These are phyloP conservation scores for Meghimatium bilineatum DNA, from an alignment of 2,888 invertebrate genomes.

Conservation along the genomic window DNA sequence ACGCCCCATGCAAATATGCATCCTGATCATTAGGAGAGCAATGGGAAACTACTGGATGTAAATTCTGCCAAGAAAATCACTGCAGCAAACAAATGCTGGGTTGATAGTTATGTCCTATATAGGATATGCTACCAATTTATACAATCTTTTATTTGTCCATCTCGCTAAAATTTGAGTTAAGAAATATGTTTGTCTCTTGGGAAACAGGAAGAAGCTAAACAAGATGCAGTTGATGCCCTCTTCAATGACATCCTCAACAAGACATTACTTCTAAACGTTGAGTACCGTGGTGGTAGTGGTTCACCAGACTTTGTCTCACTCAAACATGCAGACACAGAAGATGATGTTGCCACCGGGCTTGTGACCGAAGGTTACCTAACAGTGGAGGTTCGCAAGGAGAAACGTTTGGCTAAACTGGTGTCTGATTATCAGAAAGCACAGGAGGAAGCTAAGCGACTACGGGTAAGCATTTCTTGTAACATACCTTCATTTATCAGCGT, in stretches of 20 bases:
- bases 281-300: conserved; percentile 81
- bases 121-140: no score
- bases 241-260: conserved; percentile 84
- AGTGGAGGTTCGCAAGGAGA: conserved; percentile 87
- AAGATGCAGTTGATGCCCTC: conserved; percentile 85
- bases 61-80: no score
- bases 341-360: conserved; percentile 86
- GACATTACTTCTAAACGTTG: conserved; percentile 89
- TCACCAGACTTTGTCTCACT: conserved; percentile 69
- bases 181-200: no score
- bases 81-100: no score
- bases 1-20: no score
- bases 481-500: no score
- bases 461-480: conserved; percentile 71
- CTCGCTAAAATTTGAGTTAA: no score
- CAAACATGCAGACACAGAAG: conserved; percentile 78
- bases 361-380: conserved; percentile 91
- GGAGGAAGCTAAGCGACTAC: conserved; percentile 87
- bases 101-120: no score
- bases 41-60: no score
- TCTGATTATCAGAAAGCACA: conserved; percentile 90
- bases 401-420: conserved; percentile 85
- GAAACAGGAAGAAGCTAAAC: conserved; percentile 84
- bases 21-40: no score
- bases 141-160: no score